Base-by-base conservation (phyloP, 2,797 vertebrate species). In the Oryzias sinensis region DNA sequence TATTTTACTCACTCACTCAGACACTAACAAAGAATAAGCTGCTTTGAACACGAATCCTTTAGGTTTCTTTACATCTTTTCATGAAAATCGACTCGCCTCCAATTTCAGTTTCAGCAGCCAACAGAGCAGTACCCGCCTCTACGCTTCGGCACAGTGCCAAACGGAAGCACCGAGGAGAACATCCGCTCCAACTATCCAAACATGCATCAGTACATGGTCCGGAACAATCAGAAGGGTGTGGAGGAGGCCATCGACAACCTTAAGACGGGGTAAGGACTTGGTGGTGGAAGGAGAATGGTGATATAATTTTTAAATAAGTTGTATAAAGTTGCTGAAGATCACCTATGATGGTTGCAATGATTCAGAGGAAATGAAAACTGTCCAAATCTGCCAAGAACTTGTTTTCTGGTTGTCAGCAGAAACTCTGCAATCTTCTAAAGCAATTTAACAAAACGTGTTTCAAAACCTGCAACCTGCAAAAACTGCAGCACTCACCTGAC, bases 171-270 rank as follows among this genome's bases (percentile, higher is more conserved):
- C 0, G 95, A 97, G 87, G 94, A 96, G 82, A 97, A 97, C 77
- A 97, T 97, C 64, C 93, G 94, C 70, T 95, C 94, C 86, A 97
- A 97, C 81, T 97, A 97, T 59, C 94, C 95, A 16, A 94, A 92
- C 83, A 97, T 97, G 95, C 94, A 97, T 76, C 93, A 93, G 79
- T 96, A 95, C 82, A 97, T 96, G 95, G 92, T 94, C 60, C 92
- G 93, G 41, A 94, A 95, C 90, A 96, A 97, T 89, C 95, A 97
- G 89, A 93, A 93, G 52, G 92, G 94, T 0, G 95, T 97, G 45
- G 95, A 96, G 80, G 95, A 97, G 54, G 95, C 95, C n/a, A 94
- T 96, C 18, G 93, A 93, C 0, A 95, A 96, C 87, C 93, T 97
- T 15, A 96, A 97, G 85, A 94, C 93, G 0, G 95, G 95, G 95